Evolutionary conservation across 2,113 vertebrate species (phyloP), one percentile per base, ranked within the genome.

Genomic region (Pelecanus crispus): DNA sequence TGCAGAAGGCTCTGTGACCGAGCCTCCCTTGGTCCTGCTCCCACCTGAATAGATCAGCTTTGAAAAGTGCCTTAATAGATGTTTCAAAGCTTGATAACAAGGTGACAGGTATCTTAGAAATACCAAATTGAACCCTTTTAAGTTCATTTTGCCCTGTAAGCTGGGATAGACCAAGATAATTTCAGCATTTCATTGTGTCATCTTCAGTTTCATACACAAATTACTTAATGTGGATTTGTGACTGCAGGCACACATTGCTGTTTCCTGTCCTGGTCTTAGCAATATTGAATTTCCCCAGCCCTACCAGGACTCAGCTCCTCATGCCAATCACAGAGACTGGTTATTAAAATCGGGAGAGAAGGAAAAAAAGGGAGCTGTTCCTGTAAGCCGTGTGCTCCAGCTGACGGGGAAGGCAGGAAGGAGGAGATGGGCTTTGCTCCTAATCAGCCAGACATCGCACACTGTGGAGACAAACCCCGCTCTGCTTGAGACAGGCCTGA

Each of bases 231-330:
- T 53, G 79, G 87, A 82, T 58, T 73, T 96, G 96, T 78, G 90
- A 78, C 90, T 90, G 85, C 95, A 96, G 90, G 90, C 91, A 44
- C 88, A 92, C 63, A n/a, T 40, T 59, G 59, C 90, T 90, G 92
- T 90, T 97, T 97, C 96, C 96, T 97, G 96, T 88, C 92, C 96
- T 97, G 96, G 95, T 94, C 86, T 96, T 22, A 66, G 50, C 95
- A 96, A 97, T 96, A 97, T 97, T 95, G 88, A 96, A 97, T 97
- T 96, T 97, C 71, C 79, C 82, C 71, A 86, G 90, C 67, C 32
- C 50, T 77, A 81, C 67, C 79, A 94, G 93, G 82, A 36, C 75
- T 70, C 79, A 50, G 82, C 75, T 82, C 85, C 67, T 93, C 82
- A 44, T 88, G 95, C 88, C 92, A 90, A 73, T 96, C 94, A 71